Evolutionary conservation across 2,888 invertebrate genomes (phyloP).

Genomic region (Polylopha cassiicola): DNA sequence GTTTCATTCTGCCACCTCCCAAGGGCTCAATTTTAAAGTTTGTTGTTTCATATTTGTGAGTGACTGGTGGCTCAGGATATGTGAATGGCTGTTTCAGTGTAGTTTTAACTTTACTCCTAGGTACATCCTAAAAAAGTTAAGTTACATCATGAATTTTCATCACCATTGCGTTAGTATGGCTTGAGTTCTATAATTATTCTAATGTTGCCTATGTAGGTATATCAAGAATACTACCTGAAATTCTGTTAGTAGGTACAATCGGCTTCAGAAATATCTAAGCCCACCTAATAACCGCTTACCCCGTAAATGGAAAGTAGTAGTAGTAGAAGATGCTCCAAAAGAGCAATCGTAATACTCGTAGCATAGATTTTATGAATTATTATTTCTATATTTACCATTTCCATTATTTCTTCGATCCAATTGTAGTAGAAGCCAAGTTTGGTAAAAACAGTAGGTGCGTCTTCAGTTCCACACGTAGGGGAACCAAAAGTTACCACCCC

Average conservation of each 20-base stretch:
- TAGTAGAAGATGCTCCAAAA: too few species aligned
- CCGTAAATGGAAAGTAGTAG: too few species aligned
- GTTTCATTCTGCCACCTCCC: constrained; percentile 21
- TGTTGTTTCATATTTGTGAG: constrained; percentile 1
- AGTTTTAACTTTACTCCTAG: constrained; percentile 27
- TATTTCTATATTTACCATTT: constrained; percentile 37
- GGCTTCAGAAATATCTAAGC: too few species aligned
- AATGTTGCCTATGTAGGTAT: too few species aligned
- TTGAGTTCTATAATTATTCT: too few species aligned
- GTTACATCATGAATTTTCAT: too few species aligned
- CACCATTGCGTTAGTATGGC: too few species aligned
- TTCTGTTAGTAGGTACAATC: too few species aligned
- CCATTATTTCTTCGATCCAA: constrained; percentile 57
- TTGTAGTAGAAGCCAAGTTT: constrained; percentile 53
- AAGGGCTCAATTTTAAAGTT: constrained; percentile 35
- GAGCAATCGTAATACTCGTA: neutral
- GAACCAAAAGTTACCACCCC: constrained; percentile 62
- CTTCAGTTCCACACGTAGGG: constrained; percentile 50
- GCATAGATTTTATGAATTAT: neutral
- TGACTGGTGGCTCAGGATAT: constrained; percentile 1
- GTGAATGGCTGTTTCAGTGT: constrained; percentile 27
- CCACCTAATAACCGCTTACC: too few species aligned
- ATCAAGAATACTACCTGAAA: too few species aligned
- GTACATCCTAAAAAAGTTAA: constrained; percentile 37
- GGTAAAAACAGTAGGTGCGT: constrained; percentile 63